Evolutionary conservation across 2,888 invertebrate genomes (phyloP).

Genomic region (Ophioninae sp.): DNA sequence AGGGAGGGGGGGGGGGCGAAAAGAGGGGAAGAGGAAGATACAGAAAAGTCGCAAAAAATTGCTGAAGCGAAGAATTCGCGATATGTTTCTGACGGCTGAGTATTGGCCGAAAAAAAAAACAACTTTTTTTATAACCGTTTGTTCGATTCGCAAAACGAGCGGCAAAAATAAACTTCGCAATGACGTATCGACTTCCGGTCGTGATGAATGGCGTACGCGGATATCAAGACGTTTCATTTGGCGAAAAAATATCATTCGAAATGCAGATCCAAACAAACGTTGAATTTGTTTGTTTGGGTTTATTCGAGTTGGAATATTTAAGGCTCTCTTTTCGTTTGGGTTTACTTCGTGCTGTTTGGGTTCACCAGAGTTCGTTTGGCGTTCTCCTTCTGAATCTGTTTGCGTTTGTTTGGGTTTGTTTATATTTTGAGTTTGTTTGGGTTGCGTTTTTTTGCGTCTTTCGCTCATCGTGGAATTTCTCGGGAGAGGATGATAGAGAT

Average conservation of each 20-base stretch:
- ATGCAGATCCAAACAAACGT: too few relatives aligned
- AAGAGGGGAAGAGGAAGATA: background rate
- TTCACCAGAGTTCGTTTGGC: too few relatives aligned
- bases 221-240: background rate
- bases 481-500: conserved; percentile 12
- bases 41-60: conserved; percentile 6
- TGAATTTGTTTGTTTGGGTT: too few relatives aligned
- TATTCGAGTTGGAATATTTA: too few relatives aligned
- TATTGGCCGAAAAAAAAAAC: background rate
- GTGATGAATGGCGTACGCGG: too few relatives aligned
- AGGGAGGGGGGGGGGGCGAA: background rate
- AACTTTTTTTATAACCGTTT: background rate
- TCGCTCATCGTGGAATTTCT: conserved; percentile 19
- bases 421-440: too few relatives aligned
- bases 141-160: background rate
- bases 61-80: background rate
- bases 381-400: too few relatives aligned
- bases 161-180: background rate
- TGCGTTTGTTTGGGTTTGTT: too few relatives aligned
- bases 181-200: background rate
- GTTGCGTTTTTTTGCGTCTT: conserved; percentile 7
- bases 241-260: background rate
- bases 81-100: background rate
- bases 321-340: too few relatives aligned
- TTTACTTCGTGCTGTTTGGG: too few relatives aligned